Percentiles rank a stretch among this genome's conserved stretches.
Conservation (phyloP, 2,888 invertebrate species). For the Ennomos quercinarius region DNA sequence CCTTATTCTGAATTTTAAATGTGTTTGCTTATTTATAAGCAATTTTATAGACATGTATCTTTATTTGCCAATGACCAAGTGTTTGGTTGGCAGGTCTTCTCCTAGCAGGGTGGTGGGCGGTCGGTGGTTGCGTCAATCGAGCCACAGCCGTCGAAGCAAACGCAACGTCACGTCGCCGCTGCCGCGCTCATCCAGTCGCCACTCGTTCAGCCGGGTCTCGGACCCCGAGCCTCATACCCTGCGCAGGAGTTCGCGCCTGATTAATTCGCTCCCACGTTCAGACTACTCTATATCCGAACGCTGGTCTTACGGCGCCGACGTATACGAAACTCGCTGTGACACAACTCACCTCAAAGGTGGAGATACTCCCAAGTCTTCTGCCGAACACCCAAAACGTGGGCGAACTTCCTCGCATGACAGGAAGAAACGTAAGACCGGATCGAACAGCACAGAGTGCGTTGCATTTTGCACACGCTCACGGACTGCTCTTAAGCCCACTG, state of each 20-base stretch:
- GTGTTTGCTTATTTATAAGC: too few relatives aligned
- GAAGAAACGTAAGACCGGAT: constrained; percentile 70
- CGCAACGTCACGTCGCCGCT: constrained; percentile 74
- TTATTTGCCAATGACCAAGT: not conserved
- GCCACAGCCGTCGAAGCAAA: constrained; percentile 72
- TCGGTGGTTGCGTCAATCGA: constrained; percentile 81
- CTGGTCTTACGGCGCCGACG: constrained; percentile 85
- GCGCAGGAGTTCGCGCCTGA: constrained; percentile 82
- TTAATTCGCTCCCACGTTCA: constrained; percentile 74
- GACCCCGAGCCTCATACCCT: constrained; percentile 74
- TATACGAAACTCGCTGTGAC: constrained; percentile 81
- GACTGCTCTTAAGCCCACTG: constrained; percentile 76
- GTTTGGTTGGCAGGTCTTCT: constrained; percentile 74
- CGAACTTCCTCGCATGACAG: constrained; percentile 77
- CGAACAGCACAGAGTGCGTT: constrained; percentile 70
- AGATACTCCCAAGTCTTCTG: constrained; percentile 62
- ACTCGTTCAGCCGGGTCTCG: constrained; percentile 59
- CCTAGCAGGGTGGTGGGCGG: constrained; percentile 86
- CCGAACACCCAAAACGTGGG: constrained; percentile 63
- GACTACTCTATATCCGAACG: constrained; percentile 86
- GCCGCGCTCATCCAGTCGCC: constrained; percentile 69
- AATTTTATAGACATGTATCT: not conserved
- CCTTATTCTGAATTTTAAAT: too few relatives aligned
- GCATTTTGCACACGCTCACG: constrained; percentile 81
- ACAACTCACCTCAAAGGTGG: constrained; percentile 67